Conservation (phyloP, 2,113 vertebrate species). For the Acanthisitta chloris region DNA sequence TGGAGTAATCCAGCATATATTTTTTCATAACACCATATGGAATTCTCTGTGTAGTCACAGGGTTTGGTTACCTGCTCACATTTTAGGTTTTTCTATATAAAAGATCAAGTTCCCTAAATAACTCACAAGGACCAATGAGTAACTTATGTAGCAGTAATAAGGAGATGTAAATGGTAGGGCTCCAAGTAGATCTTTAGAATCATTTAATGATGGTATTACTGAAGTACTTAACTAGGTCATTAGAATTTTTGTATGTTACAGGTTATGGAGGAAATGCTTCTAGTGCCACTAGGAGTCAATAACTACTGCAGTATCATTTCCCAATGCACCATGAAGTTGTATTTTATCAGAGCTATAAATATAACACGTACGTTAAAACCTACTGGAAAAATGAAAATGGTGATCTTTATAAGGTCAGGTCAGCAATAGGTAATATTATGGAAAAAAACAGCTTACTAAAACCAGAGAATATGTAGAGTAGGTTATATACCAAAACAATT, state of each 20-base stretch:
- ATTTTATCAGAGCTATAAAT: slow-evolving; percentile 13
- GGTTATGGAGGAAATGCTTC: background rate
- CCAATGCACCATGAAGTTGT: background rate
- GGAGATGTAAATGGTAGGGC: background rate
- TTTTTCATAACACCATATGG: background rate
- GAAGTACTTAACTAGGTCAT: background rate
- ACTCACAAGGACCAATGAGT: background rate
- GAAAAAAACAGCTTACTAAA: background rate
- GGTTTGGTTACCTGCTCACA: background rate
- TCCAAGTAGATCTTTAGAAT: background rate
- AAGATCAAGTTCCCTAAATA: background rate
- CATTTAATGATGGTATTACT: background rate
- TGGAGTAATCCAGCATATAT: background rate
- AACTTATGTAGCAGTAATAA: background rate
- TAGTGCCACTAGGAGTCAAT: background rate
- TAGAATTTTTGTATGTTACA: background rate
- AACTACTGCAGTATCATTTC: background rate
- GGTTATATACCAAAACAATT: background rate
- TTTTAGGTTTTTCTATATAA: background rate
- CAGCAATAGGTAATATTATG: background rate
- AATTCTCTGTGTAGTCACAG: background rate
- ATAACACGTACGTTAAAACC: background rate
- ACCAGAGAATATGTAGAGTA: background rate
- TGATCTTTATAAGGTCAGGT: background rate
- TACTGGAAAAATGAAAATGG: background rate